Base-by-base conservation (phyloP, 2,888 invertebrate species). In the Plemyria rubiginata region DNA sequence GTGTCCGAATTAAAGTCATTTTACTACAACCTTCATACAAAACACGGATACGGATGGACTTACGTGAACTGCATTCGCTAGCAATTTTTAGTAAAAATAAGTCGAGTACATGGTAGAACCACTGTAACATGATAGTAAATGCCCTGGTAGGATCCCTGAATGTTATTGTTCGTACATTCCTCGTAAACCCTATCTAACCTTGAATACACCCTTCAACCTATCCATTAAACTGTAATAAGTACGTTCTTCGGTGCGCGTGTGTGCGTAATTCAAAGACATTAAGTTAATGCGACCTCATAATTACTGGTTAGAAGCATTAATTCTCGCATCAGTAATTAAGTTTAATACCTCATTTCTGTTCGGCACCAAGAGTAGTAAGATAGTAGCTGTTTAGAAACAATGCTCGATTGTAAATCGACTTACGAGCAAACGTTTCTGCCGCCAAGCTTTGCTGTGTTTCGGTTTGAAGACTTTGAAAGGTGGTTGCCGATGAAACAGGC, bases 251-350 rank as follows among this genome's bases (percentile, higher is more conserved):
- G 41, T 62, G 64, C 64, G 43, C 71, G 72, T 80, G 80, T 81
- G 81, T 75, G 78, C 74, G 61, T 81, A 82, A 84, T 81, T 83
- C 85, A 86, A 89, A 91, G 90, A 89, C 91, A 92, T 92, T 90
- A 90, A 91, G 78, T 89, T 91, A 92, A 92, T 90, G 88, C 86
- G 88, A 86, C 88, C 90, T 90, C 89, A 92, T 92, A 92, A 92
- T 92, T 91, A 91, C 91, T 88, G 82, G 85, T 84, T 85, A 84
- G 86, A 79, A 83, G 82, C 90, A 91, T 92, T 92, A 90, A 92
- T 92, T 88, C 92, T 84, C 90, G 87, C 87, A 87, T 90, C 90
- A 87, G 90, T 92, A 91, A 92, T 92, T 90, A 88, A 90, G 89
- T 90, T 88, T 90, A 89, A 90, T 90, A 87, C 88, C 86, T 88